Evolutionary conservation across 2,113 vertebrate species (phyloP).

Genomic region (Bujurquina vittata): DNA sequence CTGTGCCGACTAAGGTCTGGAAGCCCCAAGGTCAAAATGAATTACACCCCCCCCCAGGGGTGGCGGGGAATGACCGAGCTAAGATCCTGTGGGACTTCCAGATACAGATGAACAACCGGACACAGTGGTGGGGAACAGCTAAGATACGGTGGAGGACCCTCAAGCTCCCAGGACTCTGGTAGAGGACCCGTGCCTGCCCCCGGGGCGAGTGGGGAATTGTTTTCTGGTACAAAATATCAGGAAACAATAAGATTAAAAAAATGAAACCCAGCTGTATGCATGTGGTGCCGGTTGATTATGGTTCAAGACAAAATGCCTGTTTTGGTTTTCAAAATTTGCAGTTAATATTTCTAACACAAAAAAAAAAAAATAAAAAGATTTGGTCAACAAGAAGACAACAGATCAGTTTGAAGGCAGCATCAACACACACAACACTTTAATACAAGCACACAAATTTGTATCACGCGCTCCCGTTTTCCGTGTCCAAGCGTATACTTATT

Average conservation of each 20-base stretch:
- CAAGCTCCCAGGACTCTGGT: too few species aligned
- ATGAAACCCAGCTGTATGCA: background rate
- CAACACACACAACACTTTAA: background rate
- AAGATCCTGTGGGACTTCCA: too few species aligned
- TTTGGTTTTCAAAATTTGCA: background rate
- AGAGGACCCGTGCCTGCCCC: too few species aligned
- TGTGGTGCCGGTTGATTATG: background rate
- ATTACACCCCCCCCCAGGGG: too few species aligned
- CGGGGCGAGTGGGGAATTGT: too few species aligned
- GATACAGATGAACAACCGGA: too few species aligned
- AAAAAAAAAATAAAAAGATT: background rate
- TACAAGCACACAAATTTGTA: background rate
- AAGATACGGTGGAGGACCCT: too few species aligned
- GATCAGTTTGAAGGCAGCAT: background rate
- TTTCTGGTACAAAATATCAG: background rate
- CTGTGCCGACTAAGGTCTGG: too few species aligned
- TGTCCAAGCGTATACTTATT: background rate
- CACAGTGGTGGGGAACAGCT: too few species aligned
- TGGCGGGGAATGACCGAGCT: too few species aligned
- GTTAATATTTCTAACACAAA: background rate
- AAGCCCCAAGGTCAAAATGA: too few species aligned
- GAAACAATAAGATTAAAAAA: constrained; percentile 44
- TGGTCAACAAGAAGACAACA: background rate
- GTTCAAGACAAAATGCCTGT: background rate
- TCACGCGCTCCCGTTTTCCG: background rate